Evolutionary conservation across 2,113 vertebrate species (phyloP).

Genomic region (Nansenia antarctica): DNA sequence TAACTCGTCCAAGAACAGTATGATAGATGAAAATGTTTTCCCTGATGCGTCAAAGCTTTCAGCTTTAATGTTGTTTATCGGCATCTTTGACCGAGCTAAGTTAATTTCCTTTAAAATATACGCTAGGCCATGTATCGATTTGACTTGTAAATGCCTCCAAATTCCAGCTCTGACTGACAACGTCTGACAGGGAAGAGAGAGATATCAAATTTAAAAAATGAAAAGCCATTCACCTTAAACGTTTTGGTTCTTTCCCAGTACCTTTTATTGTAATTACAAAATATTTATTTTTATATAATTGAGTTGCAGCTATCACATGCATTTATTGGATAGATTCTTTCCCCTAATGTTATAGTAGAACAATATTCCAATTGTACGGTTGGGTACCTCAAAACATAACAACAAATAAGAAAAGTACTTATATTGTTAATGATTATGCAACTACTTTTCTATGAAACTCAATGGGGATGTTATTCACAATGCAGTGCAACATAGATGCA

Average conservation of each 20-base stretch:
- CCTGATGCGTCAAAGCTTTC: slow-evolving; percentile 34
- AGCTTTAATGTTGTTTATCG: slow-evolving; percentile 48
- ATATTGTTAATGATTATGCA: slow-evolving; percentile 40
- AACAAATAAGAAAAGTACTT: slow-evolving; percentile 47
- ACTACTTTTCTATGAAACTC: slow-evolving; percentile 19
- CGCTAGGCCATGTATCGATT: slow-evolving; percentile 33
- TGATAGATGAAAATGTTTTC: slow-evolving; percentile 38
- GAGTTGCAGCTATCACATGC: slow-evolving; percentile 59
- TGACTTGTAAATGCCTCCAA: slow-evolving; percentile 41
- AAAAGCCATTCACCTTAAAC: slow-evolving; percentile 58
- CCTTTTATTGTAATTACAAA: slow-evolving; percentile 73
- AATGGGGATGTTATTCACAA: slow-evolving; percentile 30
- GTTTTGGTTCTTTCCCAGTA: slow-evolving; percentile 58
- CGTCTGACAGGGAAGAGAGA: slow-evolving; percentile 53
- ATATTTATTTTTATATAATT: slow-evolving; percentile 57
- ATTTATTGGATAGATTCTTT: slow-evolving; percentile 35
- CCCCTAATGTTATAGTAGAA: slow-evolving; percentile 37
- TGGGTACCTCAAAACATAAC: slow-evolving; percentile 46
- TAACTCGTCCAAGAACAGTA: slow-evolving; percentile 11
- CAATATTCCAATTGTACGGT: slow-evolving; percentile 68
- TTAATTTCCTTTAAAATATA: slow-evolving; percentile 46
- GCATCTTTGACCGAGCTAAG: slow-evolving; percentile 40
- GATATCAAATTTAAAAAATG: slow-evolving; percentile 64
- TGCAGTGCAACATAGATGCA: too few species aligned
- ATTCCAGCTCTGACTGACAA: slow-evolving; percentile 55